phyloP scores from a whole-genome alignment of 2,797 vertebrate genomes.

The Oreochromis mossambicus region DNA sequence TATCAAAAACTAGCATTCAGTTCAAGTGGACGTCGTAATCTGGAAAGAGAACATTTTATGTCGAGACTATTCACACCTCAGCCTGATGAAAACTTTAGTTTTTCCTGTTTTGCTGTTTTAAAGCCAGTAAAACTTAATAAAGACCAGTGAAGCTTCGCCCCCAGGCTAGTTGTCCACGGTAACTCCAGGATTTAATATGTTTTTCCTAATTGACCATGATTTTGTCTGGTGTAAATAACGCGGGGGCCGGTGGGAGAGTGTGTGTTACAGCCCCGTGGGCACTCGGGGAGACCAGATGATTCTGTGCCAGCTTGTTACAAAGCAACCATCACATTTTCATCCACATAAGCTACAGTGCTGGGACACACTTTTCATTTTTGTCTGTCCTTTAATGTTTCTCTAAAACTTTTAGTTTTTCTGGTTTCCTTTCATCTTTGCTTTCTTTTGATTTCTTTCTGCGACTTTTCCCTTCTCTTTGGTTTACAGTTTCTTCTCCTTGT shows the following conservation, averaged over 20 bases:
- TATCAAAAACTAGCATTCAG: not conserved
- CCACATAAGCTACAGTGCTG: slow-evolving; percentile 14
- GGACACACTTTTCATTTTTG: not conserved
- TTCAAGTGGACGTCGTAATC: not conserved
- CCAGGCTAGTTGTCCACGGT: not conserved
- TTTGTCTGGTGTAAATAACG: slow-evolving; percentile 26
- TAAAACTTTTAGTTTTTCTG: not conserved
- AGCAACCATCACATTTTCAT: slow-evolving; percentile 46
- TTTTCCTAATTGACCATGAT: slow-evolving; percentile 56
- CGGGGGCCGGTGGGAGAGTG: slow-evolving; percentile 9
- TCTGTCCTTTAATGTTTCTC: not conserved
- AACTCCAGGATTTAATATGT: slow-evolving; percentile 21
- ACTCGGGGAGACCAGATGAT: not conserved
- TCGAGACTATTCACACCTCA: not conserved
- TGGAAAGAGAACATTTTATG: not conserved
- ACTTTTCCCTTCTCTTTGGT: not conserved
- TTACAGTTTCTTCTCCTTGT: not conserved
- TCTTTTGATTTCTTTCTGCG: not conserved
- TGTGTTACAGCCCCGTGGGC: not conserved
- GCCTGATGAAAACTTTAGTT: not conserved
- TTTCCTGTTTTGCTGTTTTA: not conserved
- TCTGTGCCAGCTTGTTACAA: not conserved
- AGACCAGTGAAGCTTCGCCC: not conserved
- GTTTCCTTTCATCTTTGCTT: not conserved
- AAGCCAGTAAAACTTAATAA: not conserved